Evolutionary conservation across 2,113 vertebrate species (phyloP), one percentile per base, ranked within the genome.

Genomic region (Chascanopsetta lugubris): DNA sequence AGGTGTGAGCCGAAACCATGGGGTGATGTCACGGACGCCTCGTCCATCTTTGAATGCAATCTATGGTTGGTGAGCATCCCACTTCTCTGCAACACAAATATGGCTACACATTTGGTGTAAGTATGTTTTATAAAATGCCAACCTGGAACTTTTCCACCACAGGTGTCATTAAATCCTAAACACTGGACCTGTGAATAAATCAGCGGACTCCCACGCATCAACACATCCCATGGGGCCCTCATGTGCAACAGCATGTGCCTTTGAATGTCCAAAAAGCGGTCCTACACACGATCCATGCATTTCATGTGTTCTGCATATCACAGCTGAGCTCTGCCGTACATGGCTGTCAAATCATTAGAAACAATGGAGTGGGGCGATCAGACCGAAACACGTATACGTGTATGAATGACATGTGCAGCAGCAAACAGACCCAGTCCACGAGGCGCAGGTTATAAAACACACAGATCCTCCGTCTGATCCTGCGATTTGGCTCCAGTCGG

Each of bases 261-360:
- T 66, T 67, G 5, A 69, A 68, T 61, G n/a, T 69, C 56, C 46
- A 56, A 18, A 20, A 6, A 42, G 36, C 42, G 58, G 60, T 46
- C 11, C 8, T 60, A 47, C 57, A 75, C 66, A 45, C 32, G 1
- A 20, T 26, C 25, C 7, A 22, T 54, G 42, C 67, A 67, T 22
- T 32, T 7, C 34, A 30, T 47, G 61, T 50, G 59, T 58, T 79
- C 57, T 70, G 45, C 53, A 17, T 69, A 76, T 75, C 75, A 78
- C 45, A 55, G 58, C 51, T 73, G 46, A 72, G 51, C 34, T 48
- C 20, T 75, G 29, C 15, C 26, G 30, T 56, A 62, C 60, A 47
- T 65, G 29, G 10, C 69, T 69, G 60, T 24, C 56, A 43, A 66
- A n/a, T 64, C 61, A 75, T 62, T 73, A 70, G 25, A 63, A 78